Evolutionary conservation across 1,140 invertebrate genomes (phyloP).

Genomic region (Brevipalpus yothersi): DNA sequence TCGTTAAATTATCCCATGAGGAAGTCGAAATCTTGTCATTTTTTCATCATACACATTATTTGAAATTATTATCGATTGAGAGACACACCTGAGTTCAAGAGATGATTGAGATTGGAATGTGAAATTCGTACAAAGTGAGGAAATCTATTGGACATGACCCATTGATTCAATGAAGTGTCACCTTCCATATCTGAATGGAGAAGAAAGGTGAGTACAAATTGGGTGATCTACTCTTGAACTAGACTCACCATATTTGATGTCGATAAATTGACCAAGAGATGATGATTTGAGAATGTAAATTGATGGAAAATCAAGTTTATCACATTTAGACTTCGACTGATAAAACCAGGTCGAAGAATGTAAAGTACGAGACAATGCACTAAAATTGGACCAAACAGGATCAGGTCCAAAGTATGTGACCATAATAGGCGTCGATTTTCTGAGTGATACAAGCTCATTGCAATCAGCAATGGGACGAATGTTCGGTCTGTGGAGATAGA

Average conservation of each 20-base stretch:
- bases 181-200: constrained; percentile 8
- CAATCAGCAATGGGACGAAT: constrained; percentile 47
- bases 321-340: neutral
- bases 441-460: constrained; percentile 46
- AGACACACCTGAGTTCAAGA: constrained; percentile 54
- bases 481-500: constrained; percentile 29
- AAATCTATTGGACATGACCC: constrained; percentile 75
- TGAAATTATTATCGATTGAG: too few relatives aligned
- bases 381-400: constrained; percentile 24
- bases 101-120: constrained; percentile 24
- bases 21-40: neutral
- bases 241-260: neutral
- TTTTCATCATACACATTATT: neutral
- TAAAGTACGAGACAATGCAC: neutral
- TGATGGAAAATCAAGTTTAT: neutral
- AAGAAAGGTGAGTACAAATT: neutral
- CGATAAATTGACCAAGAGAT: neutral
- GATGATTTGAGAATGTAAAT: constrained; percentile 7
- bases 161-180: constrained; percentile 36
- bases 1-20: neutral
- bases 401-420: constrained; percentile 61
- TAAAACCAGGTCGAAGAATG: constrained; percentile 9
- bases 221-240: neutral
- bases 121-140: constrained; percentile 61
- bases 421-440: constrained; percentile 47